Base-by-base conservation (phyloP, 2,113 vertebrate genomes). In the Seriola rivoliana region DNA sequence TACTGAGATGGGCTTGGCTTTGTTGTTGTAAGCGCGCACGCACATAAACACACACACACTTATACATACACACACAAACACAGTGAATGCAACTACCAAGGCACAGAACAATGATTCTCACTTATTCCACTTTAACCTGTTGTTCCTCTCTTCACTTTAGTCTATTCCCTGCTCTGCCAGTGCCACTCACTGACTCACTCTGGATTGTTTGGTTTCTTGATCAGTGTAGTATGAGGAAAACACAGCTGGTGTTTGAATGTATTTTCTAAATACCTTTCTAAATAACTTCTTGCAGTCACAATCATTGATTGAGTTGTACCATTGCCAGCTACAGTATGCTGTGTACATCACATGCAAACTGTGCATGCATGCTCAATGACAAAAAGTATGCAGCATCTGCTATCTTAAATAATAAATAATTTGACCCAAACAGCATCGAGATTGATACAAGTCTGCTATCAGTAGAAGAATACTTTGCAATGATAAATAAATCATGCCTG, bases 1-100 rank as follows among this genome's bases (percentile, higher is more conserved):
- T 80, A 81, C 62, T 59, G 64, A 80, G 59, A 75, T 19, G 12
- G 65, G 55, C 60, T 72, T 60, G 65, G 73, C 77, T 77, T 80
- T 80, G 59, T 73, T 66, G 71, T 46, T 46, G 36, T 60, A 67
- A 21, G 16, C 44, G 58, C 32, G 32, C 64, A 78, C 73, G 62
- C 55, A 67, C 60, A 72, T 34, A 66, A 19, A 78, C 36, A 69
- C 63, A 66, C 60, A 40, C 64, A 78, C 73, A 66, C 46, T 63
- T 60, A 72, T 36, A 60, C 34, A 84, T 25, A 63, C 63, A 66
- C 50, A 81, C 14, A 46, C 4, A 46, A 2, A 19, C 17, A 19
- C 16, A 69, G 79, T 70, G 42, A 40, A 46, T 19, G 11, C 79
- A 54, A 55, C 50, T 50, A 34, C 71, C 19, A 44, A 69, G 10